These are phyloP conservation scores for Torymus texanus DNA, from an alignment of 2,888 invertebrate genomes.

Conservation along the genomic window DNA sequence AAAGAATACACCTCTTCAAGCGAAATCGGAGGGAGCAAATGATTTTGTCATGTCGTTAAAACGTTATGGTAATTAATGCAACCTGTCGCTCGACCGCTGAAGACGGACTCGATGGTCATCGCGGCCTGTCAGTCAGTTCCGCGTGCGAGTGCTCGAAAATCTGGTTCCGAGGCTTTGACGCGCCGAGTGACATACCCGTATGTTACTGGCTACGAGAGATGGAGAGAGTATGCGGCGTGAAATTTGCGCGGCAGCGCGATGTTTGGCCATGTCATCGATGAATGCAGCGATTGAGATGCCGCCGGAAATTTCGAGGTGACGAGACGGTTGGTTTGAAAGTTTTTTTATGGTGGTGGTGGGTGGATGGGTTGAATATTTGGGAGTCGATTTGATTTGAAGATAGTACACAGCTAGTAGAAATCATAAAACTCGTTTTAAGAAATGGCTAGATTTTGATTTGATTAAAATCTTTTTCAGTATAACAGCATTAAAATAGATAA, in stretches of 20 bases:
- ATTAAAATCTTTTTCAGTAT: no score
- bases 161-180: slow-evolving; percentile 10
- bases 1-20: no score
- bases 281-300: neutral
- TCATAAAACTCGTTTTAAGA: no score
- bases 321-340: no score
- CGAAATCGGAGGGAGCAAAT: slow-evolving; percentile 29
- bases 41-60: slow-evolving; percentile 54
- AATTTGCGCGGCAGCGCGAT: neutral
- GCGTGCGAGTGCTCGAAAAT: slow-evolving; percentile 14
- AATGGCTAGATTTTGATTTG: no score
- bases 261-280: slow-evolving; percentile 33
- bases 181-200: neutral
- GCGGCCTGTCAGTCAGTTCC: slow-evolving; percentile 30
- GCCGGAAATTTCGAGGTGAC: no score
- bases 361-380: no score
- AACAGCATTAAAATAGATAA: no score
- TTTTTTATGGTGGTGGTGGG: no score
- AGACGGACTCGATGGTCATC: slow-evolving; percentile 50
- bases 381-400: no score
- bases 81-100: slow-evolving; percentile 26
- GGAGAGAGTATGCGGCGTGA: neutral
- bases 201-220: neutral
- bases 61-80: slow-evolving; percentile 54
- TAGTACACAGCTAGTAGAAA: no score